A percentile compares a stretch with the other conserved stretches of the same genome.
Conservation (phyloP, 92 coral and sea anemone genomes). For the Zoanthus sociatus region DNA sequence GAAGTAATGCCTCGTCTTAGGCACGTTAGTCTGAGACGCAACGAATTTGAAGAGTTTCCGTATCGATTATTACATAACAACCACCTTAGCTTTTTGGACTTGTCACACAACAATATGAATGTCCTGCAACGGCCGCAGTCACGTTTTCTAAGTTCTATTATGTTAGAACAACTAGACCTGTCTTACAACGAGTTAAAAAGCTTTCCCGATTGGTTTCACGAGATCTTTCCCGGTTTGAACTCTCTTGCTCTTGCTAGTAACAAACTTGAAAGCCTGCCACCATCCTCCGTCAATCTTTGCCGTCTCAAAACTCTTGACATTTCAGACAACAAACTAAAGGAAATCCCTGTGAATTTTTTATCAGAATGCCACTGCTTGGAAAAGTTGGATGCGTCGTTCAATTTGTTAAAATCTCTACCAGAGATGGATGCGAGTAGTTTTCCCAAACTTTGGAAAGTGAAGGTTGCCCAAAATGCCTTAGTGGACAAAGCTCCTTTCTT, state of each 20-base stretch:
- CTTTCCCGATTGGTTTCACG: constrained; percentile 84
- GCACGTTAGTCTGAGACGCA: constrained; percentile 77
- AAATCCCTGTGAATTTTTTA: constrained; percentile 76
- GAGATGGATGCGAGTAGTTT: constrained; percentile 71
- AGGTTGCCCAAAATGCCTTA: constrained; percentile 80
- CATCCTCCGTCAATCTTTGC: constrained; percentile 58
- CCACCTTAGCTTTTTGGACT: constrained; percentile 62
- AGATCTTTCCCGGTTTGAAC: constrained; percentile 71
- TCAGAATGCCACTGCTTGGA: constrained; percentile 69
- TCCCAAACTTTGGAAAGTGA: constrained; percentile 72
- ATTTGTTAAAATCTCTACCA: constrained; percentile 75
- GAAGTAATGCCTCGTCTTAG: constrained; percentile 81
- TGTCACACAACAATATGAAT: constrained; percentile 79
- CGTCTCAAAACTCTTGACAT: constrained; percentile 79
- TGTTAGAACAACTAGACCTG: constrained; percentile 73
- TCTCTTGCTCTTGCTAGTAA: constrained; percentile 77
- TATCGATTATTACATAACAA: constrained; percentile 61
- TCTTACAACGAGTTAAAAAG: constrained; percentile 72
- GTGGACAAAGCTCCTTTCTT: constrained; percentile 72
- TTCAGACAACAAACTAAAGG: constrained; percentile 77
- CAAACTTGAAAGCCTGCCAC: constrained; percentile 67
- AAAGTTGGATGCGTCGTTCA: constrained; percentile 75
- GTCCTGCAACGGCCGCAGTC: constrained; percentile 39
- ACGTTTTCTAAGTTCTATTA: constrained; percentile 41
- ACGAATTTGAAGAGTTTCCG: constrained; percentile 75